These are phyloP conservation scores for Megaptera novaeangliae DNA, from an alignment of 2,113 vertebrate genomes.

Conservation along the genomic window DNA sequence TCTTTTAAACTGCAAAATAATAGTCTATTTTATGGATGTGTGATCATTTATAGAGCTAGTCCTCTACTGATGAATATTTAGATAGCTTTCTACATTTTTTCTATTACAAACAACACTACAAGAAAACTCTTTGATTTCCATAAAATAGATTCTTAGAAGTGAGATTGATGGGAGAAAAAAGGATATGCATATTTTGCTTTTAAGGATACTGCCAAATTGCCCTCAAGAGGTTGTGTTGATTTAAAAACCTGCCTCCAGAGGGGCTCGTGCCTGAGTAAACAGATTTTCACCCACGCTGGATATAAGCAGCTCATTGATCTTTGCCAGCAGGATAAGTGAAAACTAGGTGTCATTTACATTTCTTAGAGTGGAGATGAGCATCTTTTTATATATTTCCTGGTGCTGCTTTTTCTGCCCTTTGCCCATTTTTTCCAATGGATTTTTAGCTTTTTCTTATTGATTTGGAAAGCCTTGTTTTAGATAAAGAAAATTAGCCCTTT, in stretches of 20 bases:
- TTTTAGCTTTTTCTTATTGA: not conserved
- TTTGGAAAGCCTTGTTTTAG: not conserved
- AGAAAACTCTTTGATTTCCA: not conserved
- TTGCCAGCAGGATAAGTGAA: not conserved
- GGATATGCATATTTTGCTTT: not conserved
- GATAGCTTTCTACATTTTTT: not conserved
- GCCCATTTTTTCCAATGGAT: not conserved
- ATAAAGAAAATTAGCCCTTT: not conserved
- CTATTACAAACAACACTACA: not conserved
- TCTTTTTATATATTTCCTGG: not conserved
- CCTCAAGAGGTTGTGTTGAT: fast-evolving
- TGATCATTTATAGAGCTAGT: not conserved
- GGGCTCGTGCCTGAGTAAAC: fast-evolving
- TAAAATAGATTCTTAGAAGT: not conserved
- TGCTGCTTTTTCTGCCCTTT: not conserved
- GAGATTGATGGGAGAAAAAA: not conserved
- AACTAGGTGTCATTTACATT: not conserved
- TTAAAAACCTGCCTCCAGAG: not conserved
- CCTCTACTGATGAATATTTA: not conserved
- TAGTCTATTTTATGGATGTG: not conserved
- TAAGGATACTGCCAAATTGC: not conserved
- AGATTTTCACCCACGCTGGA: fast-evolving
- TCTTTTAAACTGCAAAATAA: not conserved
- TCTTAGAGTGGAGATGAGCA: not conserved
- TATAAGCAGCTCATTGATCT: not conserved